A percentile compares a stretch with the other conserved stretches of the same genome.
Evolutionary conservation across 2,888 invertebrate species (phyloP).

Genomic region (Xestobium rufovillosum): DNA sequence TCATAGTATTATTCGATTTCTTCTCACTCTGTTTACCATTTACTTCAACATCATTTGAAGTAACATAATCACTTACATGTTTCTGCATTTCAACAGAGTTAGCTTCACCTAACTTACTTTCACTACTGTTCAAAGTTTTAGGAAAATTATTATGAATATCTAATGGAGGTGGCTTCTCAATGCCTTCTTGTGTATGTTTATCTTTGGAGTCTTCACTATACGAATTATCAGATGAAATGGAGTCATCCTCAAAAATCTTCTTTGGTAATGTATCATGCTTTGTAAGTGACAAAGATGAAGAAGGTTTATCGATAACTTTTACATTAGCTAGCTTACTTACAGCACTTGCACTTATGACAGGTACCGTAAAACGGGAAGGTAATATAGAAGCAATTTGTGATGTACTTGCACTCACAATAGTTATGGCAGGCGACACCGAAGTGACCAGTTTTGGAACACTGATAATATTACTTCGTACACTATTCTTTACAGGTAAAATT

Average conservation of each 20-base stretch:
- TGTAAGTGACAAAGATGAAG: conserved; percentile 46
- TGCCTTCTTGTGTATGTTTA: conserved; percentile 34
- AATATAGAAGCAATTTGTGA: conserved; percentile 39
- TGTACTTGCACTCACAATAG: conserved; percentile 39
- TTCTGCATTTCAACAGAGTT: conserved; percentile 1
- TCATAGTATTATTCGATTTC: too few species aligned
- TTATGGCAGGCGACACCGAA: conserved; percentile 36
- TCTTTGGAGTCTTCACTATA: conserved; percentile 41
- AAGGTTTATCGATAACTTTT: conserved; percentile 44
- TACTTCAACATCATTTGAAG: too few species aligned
- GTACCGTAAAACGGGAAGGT: conserved; percentile 39
- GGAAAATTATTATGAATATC: too few species aligned
- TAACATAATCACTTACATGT: conserved; percentile 6
- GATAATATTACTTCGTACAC: conserved; percentile 32
- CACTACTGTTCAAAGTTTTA: too few species aligned
- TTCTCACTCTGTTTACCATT: too few species aligned
- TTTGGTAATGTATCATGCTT: conserved; percentile 51
- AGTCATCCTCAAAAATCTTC: conserved; percentile 62
- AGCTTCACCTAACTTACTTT: not conserved
- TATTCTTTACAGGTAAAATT: conserved; percentile 33
- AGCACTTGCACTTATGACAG: conserved; percentile 42
- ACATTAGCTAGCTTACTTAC: conserved; percentile 40
- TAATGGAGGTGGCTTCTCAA: not conserved
- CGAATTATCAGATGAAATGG: conserved; percentile 52
- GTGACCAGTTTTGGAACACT: conserved; percentile 36